A percentile compares a stretch with the other conserved stretches of the same genome.
phyloP scores from a whole-genome alignment of 2,888 invertebrate genomes.

The Cordylochernes scorpioides region DNA sequence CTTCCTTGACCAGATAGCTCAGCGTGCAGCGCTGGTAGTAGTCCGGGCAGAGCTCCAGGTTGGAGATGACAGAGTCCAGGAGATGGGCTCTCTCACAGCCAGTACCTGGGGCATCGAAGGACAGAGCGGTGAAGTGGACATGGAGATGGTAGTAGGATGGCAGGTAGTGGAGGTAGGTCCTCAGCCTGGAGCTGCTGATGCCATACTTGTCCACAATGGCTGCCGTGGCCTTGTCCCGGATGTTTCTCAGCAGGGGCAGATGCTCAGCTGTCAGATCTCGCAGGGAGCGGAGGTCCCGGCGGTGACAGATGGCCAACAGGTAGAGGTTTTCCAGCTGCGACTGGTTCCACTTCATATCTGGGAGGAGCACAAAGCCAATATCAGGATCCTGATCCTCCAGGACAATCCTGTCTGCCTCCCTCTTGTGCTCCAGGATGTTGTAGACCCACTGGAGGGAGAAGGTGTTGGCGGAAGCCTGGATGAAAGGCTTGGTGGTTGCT shows the following conservation, averaged over 20 bases:
- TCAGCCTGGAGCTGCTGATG: slow-evolving; percentile 34
- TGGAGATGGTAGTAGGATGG: slow-evolving; percentile 92
- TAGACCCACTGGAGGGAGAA: slow-evolving; percentile 60
- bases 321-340: slow-evolving; percentile 46
- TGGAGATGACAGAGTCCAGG: slow-evolving; percentile 60
- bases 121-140: slow-evolving; percentile 59
- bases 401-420: slow-evolving; percentile 61
- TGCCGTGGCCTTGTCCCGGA: slow-evolving; percentile 40
- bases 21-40: slow-evolving; percentile 60
- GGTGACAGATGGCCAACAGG: slow-evolving; percentile 47
- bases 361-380: slow-evolving; percentile 59
- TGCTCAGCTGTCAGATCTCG: slow-evolving; percentile 51
- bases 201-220: slow-evolving; percentile 49
- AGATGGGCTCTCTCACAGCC: slow-evolving; percentile 61
- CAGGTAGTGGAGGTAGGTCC: slow-evolving; percentile 76
- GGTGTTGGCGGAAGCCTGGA: slow-evolving; percentile 3
- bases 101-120: slow-evolving; percentile 43
- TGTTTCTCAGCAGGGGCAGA: slow-evolving; percentile 51
- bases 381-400: slow-evolving; percentile 48
- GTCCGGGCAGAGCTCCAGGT: slow-evolving; percentile 48
- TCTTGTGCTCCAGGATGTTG: slow-evolving; percentile 73
- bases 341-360: slow-evolving; percentile 91
- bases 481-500: slow-evolving; percentile 31
- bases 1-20: slow-evolving; percentile 48
- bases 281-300: slow-evolving; percentile 46